phyloP scores from a whole-genome alignment of 2,888 invertebrate species.

The Cacoxenus indagator region DNA sequence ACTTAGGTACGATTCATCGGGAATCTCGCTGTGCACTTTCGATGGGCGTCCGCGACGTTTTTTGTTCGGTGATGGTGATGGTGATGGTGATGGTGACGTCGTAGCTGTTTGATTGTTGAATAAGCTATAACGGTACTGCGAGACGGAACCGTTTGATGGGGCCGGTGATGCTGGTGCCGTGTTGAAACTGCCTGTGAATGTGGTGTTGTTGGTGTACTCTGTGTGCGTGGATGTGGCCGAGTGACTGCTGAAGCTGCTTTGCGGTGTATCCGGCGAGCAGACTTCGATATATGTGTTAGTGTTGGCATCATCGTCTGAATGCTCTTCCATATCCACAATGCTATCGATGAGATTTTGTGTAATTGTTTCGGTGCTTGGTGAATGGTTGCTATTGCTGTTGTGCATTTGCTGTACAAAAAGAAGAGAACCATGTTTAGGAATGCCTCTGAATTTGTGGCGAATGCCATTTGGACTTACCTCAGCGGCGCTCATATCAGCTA shows the following conservation, averaged over 20 bases:
- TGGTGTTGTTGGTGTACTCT: slow-evolving; percentile 45
- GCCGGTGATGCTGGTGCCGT: slow-evolving; percentile 58
- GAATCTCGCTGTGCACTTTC: slow-evolving; percentile 65
- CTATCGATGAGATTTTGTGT: slow-evolving; percentile 17
- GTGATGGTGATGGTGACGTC: slow-evolving; percentile 8
- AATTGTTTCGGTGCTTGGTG: slow-evolving; percentile 29
- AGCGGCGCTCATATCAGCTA: slow-evolving; percentile 27
- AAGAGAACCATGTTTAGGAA: slow-evolving; percentile 32
- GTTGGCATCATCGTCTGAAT: slow-evolving; percentile 35
- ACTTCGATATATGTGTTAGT: slow-evolving; percentile 37
- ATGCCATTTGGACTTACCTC: slow-evolving; percentile 23
- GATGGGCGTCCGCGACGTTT: slow-evolving; percentile 62
- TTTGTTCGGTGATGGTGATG: slow-evolving; percentile 22
- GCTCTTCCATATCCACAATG: background rate
- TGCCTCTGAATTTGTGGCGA: slow-evolving; percentile 18
- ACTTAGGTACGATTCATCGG: slow-evolving; percentile 52
- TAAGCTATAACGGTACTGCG: slow-evolving; percentile 38
- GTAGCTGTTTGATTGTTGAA: slow-evolving; percentile 13
- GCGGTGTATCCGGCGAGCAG: slow-evolving; percentile 55
- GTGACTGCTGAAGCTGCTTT: slow-evolving; percentile 39
- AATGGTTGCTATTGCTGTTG: slow-evolving; percentile 23
- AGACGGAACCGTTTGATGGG: slow-evolving; percentile 48
- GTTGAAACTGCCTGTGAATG: slow-evolving; percentile 36
- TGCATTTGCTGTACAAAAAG: background rate
- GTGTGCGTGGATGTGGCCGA: slow-evolving; percentile 41